Conservation (phyloP, 1,140 invertebrate genomes). For the Drosophila funebris region DNA sequence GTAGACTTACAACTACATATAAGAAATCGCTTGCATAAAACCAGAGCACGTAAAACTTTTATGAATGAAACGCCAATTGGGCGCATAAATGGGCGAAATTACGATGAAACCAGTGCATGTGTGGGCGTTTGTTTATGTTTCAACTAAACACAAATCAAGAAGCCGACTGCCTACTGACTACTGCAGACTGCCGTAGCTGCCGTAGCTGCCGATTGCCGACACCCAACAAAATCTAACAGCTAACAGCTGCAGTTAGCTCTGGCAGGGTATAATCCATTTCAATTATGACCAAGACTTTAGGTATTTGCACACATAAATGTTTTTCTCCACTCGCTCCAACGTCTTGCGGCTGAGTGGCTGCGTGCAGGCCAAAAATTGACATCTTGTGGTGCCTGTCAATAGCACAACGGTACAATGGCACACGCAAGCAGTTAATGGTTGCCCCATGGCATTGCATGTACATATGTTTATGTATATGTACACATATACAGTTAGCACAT, state of each 20-base stretch:
- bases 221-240: not conserved
- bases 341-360: no score
- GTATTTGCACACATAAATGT: not conserved
- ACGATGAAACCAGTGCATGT: not conserved
- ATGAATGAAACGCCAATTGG: conserved; percentile 70
- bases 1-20: not conserved
- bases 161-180: not conserved
- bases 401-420: not conserved
- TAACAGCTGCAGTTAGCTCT: conserved; percentile 5
- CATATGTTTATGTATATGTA: no score
- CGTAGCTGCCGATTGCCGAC: no score
- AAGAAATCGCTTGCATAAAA: not conserved
- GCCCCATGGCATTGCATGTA: not conserved
- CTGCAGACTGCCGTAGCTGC: no score
- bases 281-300: not conserved
- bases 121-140: conserved; percentile 77
- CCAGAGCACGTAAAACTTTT: conserved; percentile 51
- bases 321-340: not conserved
- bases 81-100: conserved; percentile 15
- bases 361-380: not conserved
- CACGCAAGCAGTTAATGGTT: not conserved
- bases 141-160: not conserved
- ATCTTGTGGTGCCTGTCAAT: not conserved
- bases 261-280: not conserved
- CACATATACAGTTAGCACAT: not conserved